Evolutionary conservation across 2,888 invertebrate genomes (phyloP).

Genomic region (Cecidostiba fungosa): DNA sequence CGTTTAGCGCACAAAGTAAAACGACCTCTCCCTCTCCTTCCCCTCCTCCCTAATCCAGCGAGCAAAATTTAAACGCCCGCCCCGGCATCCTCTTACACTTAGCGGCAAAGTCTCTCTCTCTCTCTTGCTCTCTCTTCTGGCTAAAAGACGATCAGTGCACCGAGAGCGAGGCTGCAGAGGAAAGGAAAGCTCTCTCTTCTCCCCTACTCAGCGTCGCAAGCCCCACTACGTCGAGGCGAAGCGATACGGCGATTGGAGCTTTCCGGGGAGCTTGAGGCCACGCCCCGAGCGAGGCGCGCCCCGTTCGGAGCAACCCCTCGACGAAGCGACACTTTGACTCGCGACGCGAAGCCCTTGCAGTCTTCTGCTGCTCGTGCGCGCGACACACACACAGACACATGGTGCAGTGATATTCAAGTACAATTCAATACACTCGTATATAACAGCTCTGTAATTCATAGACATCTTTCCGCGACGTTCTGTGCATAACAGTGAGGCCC

Average conservation of each 20-base stretch:
- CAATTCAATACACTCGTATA: too few species aligned
- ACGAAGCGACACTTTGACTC: constrained; percentile 69
- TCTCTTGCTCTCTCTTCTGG: not conserved
- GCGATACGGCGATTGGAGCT: constrained; percentile 68
- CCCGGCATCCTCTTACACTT: constrained; percentile 25
- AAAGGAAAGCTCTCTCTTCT: not conserved
- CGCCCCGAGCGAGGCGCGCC: constrained; percentile 64
- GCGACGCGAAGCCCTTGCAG: constrained; percentile 65
- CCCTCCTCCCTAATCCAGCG: constrained; percentile 48
- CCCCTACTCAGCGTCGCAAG: constrained; percentile 9
- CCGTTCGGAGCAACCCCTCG: constrained; percentile 69
- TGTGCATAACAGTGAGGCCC: too few species aligned
- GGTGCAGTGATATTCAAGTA: not conserved
- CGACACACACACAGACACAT: constrained; percentile 1
- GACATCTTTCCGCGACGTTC: too few species aligned
- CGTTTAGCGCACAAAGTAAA: constrained; percentile 60
- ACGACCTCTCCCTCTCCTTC: not conserved
- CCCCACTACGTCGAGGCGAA: not conserved
- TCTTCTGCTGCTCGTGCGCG: not conserved
- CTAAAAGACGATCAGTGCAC: not conserved
- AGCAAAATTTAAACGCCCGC: constrained; percentile 53
- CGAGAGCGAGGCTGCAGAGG: not conserved
- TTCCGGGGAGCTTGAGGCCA: constrained; percentile 68
- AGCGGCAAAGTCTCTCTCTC: constrained; percentile 21
- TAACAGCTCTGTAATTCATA: not conserved